phyloP scores from a whole-genome alignment of 2,888 invertebrate genomes.

The Marasmarcha lunaedactyla region DNA sequence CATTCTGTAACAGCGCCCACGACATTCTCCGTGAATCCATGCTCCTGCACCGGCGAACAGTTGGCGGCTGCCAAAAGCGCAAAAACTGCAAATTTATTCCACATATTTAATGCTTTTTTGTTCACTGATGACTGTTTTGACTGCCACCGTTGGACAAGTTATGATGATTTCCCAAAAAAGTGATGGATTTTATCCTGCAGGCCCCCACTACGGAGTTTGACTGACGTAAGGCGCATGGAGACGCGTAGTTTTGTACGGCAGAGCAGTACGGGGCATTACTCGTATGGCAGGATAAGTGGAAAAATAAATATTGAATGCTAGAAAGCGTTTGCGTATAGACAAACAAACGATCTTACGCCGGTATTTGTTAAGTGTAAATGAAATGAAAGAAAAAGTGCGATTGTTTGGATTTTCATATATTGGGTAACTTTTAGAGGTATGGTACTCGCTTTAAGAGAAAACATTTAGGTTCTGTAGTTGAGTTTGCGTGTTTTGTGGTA shows the following conservation, averaged over 20 bases:
- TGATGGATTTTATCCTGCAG: slow-evolving; percentile 60
- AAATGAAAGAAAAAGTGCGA: slow-evolving; percentile 67
- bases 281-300: slow-evolving; percentile 59
- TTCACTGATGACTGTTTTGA: slow-evolving; percentile 27
- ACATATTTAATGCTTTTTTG: slow-evolving; percentile 28
- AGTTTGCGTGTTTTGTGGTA: slow-evolving; percentile 15
- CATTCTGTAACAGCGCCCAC: slow-evolving; percentile 66
- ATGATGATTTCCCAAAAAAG: slow-evolving; percentile 60
- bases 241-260: slow-evolving; percentile 47
- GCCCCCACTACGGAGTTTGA: slow-evolving; percentile 42
- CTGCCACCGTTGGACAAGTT: slow-evolving; percentile 47
- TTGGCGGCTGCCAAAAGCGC: slow-evolving; percentile 48
- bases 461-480: slow-evolving; percentile 19
- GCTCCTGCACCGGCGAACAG: slow-evolving; percentile 48
- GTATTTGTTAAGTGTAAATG: slow-evolving; percentile 53
- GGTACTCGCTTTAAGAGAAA: slow-evolving; percentile 26
- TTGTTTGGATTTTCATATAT: slow-evolving; percentile 57
- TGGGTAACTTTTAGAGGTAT: slow-evolving; percentile 20
- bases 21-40: slow-evolving; percentile 51
- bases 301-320: slow-evolving; percentile 66
- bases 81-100: slow-evolving; percentile 40
- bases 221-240: slow-evolving; percentile 48
- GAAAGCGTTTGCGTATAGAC: slow-evolving; percentile 62
- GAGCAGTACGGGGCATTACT: slow-evolving; percentile 20
- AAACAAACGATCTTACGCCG: slow-evolving; percentile 38